Evolutionary conservation across 2,888 invertebrate species (phyloP).

Genomic region (Horisme vitalbata): DNA sequence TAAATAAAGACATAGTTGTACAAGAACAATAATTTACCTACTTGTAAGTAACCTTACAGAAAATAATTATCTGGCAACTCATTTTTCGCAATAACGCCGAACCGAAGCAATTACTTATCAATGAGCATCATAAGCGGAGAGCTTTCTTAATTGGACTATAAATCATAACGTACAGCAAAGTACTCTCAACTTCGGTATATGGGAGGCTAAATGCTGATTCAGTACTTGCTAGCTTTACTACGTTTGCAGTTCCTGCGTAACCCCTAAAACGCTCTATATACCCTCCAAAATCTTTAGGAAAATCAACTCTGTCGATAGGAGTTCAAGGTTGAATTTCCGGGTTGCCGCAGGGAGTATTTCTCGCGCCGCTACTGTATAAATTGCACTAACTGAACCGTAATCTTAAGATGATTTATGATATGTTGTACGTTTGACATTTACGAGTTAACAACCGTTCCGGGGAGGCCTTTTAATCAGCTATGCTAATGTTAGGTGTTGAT

Average conservation of each 20-base stretch:
- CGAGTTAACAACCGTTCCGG: conserved; percentile 73
- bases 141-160: conserved; percentile 72
- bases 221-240: conserved; percentile 67
- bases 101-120: conserved; percentile 32
- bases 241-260: conserved; percentile 57
- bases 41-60: too few species aligned
- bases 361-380: conserved; percentile 52
- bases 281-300: conserved; percentile 24
- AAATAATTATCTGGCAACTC: conserved; percentile 1
- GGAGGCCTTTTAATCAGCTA: conserved; percentile 81
- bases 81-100: conserved; percentile 8
- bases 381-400: conserved; percentile 71
- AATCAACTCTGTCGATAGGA: conserved; percentile 31
- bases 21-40: too few species aligned
- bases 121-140: conserved; percentile 61
- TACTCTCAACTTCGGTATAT: conserved; percentile 63
- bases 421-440: conserved; percentile 78
- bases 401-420: conserved; percentile 81
- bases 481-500: conserved; percentile 79
- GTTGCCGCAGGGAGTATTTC: conserved; percentile 40
- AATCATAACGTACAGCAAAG: conserved; percentile 61
- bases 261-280: conserved; percentile 41
- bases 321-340: conserved; percentile 39
- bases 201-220: conserved; percentile 71
- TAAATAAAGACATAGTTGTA: too few species aligned